A percentile compares a stretch with the other conserved stretches of the same genome.
Evolutionary conservation across 2,888 invertebrate species (phyloP).

Genomic region (Tanytarsus gracilentus): DNA sequence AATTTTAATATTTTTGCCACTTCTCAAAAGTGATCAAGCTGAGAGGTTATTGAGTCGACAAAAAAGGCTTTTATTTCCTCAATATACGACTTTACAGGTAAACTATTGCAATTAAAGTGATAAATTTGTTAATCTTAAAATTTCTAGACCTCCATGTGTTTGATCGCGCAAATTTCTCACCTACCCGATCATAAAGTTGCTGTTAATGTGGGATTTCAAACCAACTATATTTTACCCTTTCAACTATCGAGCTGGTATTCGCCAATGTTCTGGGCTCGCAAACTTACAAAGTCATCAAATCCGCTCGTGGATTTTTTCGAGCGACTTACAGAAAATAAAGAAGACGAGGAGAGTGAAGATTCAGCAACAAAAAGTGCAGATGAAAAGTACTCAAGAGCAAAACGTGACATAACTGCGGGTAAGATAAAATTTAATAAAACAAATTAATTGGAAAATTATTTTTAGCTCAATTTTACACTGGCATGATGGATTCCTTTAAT

Average conservation of each 20-base stretch:
- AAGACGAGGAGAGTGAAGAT: background rate
- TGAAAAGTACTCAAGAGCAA: background rate
- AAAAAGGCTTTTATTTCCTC: slow-evolving; percentile 22
- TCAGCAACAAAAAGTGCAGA: background rate
- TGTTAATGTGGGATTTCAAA: slow-evolving; percentile 42
- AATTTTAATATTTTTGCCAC: background rate
- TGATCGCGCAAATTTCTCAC: slow-evolving; percentile 39
- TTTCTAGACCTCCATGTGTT: slow-evolving; percentile 14
- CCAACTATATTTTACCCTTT: slow-evolving; percentile 38
- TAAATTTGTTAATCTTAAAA: background rate
- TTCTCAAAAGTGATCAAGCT: too few relatives aligned
- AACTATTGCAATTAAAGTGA: background rate
- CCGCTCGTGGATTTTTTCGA: slow-evolving; percentile 30
- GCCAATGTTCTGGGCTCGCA: slow-evolving; percentile 18
- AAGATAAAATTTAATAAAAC: background rate
- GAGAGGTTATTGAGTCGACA: too few relatives aligned
- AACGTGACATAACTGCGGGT: background rate
- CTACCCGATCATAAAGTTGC: slow-evolving; percentile 37
- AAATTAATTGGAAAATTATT: background rate
- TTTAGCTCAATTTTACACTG: slow-evolving; percentile 38
- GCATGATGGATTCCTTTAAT: slow-evolving; percentile 36
- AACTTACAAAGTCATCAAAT: background rate
- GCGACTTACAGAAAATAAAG: slow-evolving; percentile 12
- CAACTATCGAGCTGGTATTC: slow-evolving; percentile 37
- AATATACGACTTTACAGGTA: slow-evolving; percentile 29